phyloP scores from a whole-genome alignment of 2,797 vertebrate species.

The Rhinophrynus dorsalis region DNA sequence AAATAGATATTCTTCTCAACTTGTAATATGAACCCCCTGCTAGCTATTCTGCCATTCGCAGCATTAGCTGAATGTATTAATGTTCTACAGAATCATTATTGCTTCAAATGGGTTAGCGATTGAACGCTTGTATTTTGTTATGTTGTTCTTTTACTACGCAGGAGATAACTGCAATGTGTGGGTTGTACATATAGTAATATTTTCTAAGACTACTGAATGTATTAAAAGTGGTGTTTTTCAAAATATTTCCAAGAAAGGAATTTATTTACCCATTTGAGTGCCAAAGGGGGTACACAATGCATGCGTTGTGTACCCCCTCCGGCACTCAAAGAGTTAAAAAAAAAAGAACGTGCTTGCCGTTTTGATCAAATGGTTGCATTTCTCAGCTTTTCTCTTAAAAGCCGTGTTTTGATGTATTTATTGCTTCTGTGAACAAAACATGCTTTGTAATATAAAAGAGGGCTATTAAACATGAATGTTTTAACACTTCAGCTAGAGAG shows the following conservation, averaged over 20 bases:
- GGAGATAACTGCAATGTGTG: conserved; percentile 35
- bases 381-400: conserved; percentile 56
- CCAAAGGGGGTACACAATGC: too few species aligned
- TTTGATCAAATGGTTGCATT: conserved; percentile 46
- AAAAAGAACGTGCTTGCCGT: conserved; percentile 53
- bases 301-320: too few species aligned
- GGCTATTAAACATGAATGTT: conserved; percentile 55
- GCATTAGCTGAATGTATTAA: background rate
- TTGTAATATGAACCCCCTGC: background rate
- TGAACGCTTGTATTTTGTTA: conserved; percentile 52
- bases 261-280: too few species aligned
- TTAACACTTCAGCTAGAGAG: conserved; percentile 48
- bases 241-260: conserved; percentile 43
- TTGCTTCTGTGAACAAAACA: conserved; percentile 52
- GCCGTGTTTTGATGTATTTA: background rate
- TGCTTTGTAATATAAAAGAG: conserved; percentile 51
- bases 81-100: background rate
- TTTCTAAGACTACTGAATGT: conserved; percentile 55
- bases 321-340: too few species aligned
- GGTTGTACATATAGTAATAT: conserved; percentile 32
- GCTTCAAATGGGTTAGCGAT: background rate
- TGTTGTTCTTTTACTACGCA: conserved; percentile 51
- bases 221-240: conserved; percentile 52
- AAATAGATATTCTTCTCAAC: too few species aligned
- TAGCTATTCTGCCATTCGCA: background rate